Evolutionary conservation across 2,888 invertebrate genomes (phyloP).

Genomic region (Caenorhabditis sp.): DNA sequence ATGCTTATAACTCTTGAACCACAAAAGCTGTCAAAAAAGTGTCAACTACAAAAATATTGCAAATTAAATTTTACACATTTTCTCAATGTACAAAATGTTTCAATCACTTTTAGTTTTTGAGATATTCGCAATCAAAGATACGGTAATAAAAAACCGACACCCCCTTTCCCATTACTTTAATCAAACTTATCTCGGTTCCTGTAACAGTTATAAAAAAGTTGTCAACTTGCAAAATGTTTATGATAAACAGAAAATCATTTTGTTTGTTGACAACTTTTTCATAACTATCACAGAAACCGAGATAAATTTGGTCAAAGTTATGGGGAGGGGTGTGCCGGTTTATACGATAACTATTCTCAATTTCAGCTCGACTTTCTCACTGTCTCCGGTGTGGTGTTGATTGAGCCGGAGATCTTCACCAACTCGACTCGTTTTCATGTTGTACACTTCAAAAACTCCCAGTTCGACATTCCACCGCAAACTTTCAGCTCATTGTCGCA

Average conservation of each 20-base stretch:
- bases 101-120: neutral
- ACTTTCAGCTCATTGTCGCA: slow-evolving; percentile 64
- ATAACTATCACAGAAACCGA: too few relatives aligned
- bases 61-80: neutral
- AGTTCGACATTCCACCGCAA: slow-evolving; percentile 68
- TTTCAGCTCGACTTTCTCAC: slow-evolving; percentile 71
- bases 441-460: slow-evolving; percentile 67
- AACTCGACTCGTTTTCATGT: slow-evolving; percentile 72
- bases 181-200: too few relatives aligned
- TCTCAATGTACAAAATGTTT: neutral
- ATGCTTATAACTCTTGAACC: neutral
- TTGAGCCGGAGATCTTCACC: slow-evolving; percentile 72
- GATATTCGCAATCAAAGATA: neutral
- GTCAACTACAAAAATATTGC: neutral
- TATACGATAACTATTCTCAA: neutral
- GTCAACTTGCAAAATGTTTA: too few relatives aligned
- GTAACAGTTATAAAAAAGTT: too few relatives aligned
- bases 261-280: too few relatives aligned
- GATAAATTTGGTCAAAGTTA: too few relatives aligned
- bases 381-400: slow-evolving; percentile 66
- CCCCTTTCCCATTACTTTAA: too few relatives aligned
- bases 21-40: neutral
- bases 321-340: too few relatives aligned
- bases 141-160: too few relatives aligned
- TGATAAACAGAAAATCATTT: too few relatives aligned